Conservation (phyloP, 2,113 vertebrate genomes). For the Choloepus hoffmanni region DNA sequence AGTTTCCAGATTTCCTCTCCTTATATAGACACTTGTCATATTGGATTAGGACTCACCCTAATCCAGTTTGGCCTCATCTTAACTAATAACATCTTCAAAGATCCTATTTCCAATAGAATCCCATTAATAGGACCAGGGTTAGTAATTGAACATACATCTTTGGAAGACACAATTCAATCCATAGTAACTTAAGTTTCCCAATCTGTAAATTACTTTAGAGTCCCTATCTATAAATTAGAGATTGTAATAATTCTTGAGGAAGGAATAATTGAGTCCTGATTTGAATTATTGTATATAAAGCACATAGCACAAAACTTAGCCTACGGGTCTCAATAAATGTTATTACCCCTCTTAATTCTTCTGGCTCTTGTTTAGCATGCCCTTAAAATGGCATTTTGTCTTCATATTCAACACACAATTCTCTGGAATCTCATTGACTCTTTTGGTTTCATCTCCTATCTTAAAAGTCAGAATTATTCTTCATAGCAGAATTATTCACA, state of each 20-base stretch:
- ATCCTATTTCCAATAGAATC: too few relatives aligned
- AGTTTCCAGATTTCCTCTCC: too few relatives aligned
- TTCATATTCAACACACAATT: background rate
- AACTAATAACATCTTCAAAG: too few relatives aligned
- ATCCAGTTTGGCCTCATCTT: too few relatives aligned
- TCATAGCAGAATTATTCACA: too few relatives aligned
- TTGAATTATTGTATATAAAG: background rate
- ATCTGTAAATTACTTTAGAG: background rate
- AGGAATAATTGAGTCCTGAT: slow-evolving; percentile 29
- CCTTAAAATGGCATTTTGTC: background rate
- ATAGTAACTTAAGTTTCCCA: background rate
- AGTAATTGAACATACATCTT: too few relatives aligned
- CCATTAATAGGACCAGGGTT: too few relatives aligned
- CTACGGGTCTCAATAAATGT: background rate
- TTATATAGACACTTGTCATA: too few relatives aligned
- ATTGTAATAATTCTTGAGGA: slow-evolving; percentile 3
- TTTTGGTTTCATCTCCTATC: background rate
- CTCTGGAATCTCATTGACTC: background rate
- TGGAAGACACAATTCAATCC: too few relatives aligned
- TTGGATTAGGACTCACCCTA: too few relatives aligned
- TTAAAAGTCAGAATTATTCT: background rate
- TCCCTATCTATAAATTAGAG: background rate
- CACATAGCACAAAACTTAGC: background rate
- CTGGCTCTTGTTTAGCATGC: background rate
- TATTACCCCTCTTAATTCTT: background rate